phyloP scores from a whole-genome alignment of 2,888 invertebrate species.

The Xestia rhomboidea region DNA sequence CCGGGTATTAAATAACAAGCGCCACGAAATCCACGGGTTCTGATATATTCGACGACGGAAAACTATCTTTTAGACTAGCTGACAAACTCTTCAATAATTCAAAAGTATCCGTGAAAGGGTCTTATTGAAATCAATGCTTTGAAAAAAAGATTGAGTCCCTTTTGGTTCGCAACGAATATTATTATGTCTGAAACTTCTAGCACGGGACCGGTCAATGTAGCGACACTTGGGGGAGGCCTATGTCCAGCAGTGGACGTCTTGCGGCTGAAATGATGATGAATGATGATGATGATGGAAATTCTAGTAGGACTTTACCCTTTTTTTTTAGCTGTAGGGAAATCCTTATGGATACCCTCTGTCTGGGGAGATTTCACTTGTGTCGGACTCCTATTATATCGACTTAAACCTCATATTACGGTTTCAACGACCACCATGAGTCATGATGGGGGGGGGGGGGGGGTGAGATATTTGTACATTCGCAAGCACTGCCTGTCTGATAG shows the following conservation, averaged over 20 bases:
- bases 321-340: background rate
- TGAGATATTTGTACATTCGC: background rate
- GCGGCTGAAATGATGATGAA: too few species aligned
- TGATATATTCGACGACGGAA: background rate
- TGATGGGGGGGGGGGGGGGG: background rate
- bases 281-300: too few species aligned
- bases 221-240: too few species aligned
- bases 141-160: constrained; percentile 1
- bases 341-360: background rate
- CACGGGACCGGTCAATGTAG: too few species aligned
- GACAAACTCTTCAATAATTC: constrained; percentile 17
- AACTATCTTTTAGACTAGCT: background rate
- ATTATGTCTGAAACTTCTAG: background rate
- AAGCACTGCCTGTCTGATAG: background rate
- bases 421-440: background rate
- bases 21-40: constrained; percentile 2
- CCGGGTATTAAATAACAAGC: background rate
- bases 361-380: background rate
- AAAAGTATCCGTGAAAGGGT: constrained; percentile 2
- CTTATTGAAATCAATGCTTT: constrained; percentile 15
- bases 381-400: too few species aligned
- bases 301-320: background rate
- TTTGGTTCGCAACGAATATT: background rate
- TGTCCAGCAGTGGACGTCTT: too few species aligned
- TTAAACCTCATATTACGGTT: background rate